phyloP scores from a whole-genome alignment of 1,140 invertebrate species.

The Oryctes rhinoceros region DNA sequence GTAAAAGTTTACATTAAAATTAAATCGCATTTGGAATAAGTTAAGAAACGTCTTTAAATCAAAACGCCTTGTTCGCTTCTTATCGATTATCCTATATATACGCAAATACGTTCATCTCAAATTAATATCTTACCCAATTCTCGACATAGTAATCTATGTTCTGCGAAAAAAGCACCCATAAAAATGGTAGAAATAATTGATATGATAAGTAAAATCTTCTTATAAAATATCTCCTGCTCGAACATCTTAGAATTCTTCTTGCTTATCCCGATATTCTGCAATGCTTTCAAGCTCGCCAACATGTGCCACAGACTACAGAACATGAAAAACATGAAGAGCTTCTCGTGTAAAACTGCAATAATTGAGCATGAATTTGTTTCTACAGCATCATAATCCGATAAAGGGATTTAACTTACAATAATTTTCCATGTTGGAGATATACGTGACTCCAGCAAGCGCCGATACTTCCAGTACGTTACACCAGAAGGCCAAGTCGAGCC shows the following conservation, averaged over 20 bases:
- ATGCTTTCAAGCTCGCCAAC: slow-evolving; percentile 71
- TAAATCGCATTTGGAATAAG: too few relatives aligned
- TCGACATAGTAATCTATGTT: slow-evolving; percentile 86
- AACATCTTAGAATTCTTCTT: slow-evolving; percentile 55
- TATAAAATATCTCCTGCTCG: slow-evolving; percentile 66
- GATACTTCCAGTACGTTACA: slow-evolving; percentile 85
- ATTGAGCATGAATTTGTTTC: too few relatives aligned
- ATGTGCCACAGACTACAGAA: slow-evolving; percentile 85
- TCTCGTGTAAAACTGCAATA: slow-evolving; percentile 85
- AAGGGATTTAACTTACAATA: slow-evolving; percentile 78
- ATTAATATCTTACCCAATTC: slow-evolving; percentile 78
- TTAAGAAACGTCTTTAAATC: too few relatives aligned
- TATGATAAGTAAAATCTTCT: slow-evolving; percentile 77
- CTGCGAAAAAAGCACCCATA: slow-evolving; percentile 84
- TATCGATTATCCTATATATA: too few relatives aligned
- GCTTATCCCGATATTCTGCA: slow-evolving; percentile 54
- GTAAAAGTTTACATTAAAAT: too few relatives aligned
- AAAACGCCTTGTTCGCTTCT: neutral
- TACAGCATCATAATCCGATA: too few relatives aligned
- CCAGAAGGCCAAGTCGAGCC: slow-evolving; percentile 83
- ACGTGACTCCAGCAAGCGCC: slow-evolving; percentile 86
- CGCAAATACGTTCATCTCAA: neutral
- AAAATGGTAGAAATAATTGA: slow-evolving; percentile 82
- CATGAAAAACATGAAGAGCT: slow-evolving; percentile 94
- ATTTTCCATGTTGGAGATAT: slow-evolving; percentile 93